Evolutionary conservation across 1,140 invertebrate genomes (phyloP).

Genomic region (Caenorhabditis briggsae): DNA sequence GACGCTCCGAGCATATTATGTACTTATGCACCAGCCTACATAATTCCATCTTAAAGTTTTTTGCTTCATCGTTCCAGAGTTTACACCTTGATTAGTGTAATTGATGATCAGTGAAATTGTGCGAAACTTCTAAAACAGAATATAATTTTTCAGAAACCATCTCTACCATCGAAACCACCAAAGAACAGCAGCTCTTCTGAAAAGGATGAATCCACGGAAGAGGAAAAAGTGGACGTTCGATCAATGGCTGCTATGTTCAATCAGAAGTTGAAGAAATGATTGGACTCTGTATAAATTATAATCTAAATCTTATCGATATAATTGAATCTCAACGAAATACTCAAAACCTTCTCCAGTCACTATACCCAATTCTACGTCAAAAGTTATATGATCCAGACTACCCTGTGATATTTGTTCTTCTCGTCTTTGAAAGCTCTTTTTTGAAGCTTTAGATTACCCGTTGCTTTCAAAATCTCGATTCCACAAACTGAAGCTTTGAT

Average conservation of each 20-base stretch:
- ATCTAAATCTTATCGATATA: background rate
- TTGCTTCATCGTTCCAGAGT: too few relatives aligned
- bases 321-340: background rate
- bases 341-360: background rate
- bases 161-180: background rate
- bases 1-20: too few relatives aligned
- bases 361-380: background rate
- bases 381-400: background rate
- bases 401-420: background rate
- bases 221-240: constrained; percentile 35
- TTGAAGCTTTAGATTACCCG: background rate
- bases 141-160: background rate
- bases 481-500: background rate
- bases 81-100: too few relatives aligned
- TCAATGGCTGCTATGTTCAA: constrained; percentile 37
- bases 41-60: too few relatives aligned
- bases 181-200: background rate
- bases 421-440: background rate
- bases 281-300: background rate
- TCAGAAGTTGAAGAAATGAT: constrained; percentile 10
- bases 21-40: too few relatives aligned
- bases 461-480: constrained; percentile 18
- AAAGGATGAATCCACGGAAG: background rate
- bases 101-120: too few relatives aligned
- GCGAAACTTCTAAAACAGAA: too few relatives aligned